These are phyloP conservation scores for Megaceryle maxima DNA, from an alignment of 2,113 vertebrate genomes.

Conservation along the genomic window DNA sequence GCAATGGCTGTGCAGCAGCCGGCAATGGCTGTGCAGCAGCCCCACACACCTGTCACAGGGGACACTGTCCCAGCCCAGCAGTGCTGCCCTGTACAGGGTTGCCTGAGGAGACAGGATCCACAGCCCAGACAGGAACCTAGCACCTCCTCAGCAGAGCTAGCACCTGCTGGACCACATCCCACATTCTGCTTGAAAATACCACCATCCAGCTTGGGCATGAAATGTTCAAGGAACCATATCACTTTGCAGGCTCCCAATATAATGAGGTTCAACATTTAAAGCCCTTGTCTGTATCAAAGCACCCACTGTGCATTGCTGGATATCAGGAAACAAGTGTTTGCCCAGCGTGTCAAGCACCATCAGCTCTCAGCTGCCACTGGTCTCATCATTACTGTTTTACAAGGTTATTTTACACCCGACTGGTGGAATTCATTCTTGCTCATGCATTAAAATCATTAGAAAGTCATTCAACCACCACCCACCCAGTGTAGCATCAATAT, in stretches of 20 bases:
- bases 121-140: neutral
- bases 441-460: neutral
- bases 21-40: neutral
- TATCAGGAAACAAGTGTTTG: neutral
- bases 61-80: neutral
- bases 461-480: neutral
- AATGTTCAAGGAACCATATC: neutral
- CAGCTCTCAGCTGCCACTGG: neutral
- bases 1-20: neutral
- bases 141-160: neutral
- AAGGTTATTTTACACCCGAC: neutral
- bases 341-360: neutral
- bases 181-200: neutral
- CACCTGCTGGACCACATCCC: neutral
- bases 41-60: accelerated
- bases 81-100: neutral
- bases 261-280: neutral
- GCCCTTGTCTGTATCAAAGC: neutral
- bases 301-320: accelerated
- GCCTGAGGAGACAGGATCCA: neutral
- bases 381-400: accelerated
- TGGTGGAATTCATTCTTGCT: neutral
- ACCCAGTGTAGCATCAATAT: neutral
- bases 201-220: neutral
- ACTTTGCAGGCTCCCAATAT: neutral